Conservation (phyloP, 1,140 invertebrate species). For the Saccostrea cuccullata region DNA sequence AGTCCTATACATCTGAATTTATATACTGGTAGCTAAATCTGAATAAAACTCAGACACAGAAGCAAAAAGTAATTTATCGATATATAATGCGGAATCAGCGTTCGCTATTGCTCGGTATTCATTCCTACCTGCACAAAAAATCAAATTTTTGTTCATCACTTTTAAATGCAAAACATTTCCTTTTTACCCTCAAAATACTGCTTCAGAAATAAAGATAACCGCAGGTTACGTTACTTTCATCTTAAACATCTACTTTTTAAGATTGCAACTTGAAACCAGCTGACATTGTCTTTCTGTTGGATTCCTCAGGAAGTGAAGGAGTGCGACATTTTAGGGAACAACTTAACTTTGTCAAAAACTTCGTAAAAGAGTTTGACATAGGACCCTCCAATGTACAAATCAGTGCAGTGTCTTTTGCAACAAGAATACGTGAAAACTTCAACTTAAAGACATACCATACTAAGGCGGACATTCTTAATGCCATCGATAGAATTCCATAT, state of each 20-base stretch:
- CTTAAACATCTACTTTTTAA: not conserved
- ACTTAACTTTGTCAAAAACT: slow-evolving; percentile 48
- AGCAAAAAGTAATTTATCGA: too few species aligned
- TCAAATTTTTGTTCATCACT: too few species aligned
- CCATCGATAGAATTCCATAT: slow-evolving; percentile 36
- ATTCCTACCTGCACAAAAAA: too few species aligned
- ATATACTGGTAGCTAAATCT: too few species aligned
- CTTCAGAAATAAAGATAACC: too few species aligned
- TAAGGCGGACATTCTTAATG: slow-evolving; percentile 34
- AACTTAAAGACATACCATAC: not conserved
- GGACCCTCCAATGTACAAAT: slow-evolving; percentile 27
- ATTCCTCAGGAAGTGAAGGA: slow-evolving; percentile 56
- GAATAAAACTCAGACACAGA: too few species aligned
- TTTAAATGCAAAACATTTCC: too few species aligned
- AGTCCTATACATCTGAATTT: too few species aligned
- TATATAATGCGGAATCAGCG: too few species aligned
- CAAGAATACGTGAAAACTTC: not conserved
- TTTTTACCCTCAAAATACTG: too few species aligned
- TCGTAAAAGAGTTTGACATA: slow-evolving; percentile 50
- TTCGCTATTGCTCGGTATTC: too few species aligned
- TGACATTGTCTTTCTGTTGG: slow-evolving; percentile 59
- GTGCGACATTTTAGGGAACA: slow-evolving; percentile 46
- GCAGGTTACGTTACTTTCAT: too few species aligned
- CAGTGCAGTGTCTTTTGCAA: slow-evolving; percentile 41
- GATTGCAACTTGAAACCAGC: slow-evolving; percentile 52